These are phyloP conservation scores for Cydia splendana DNA, from an alignment of 1,140 invertebrate species.

Conservation along the genomic window DNA sequence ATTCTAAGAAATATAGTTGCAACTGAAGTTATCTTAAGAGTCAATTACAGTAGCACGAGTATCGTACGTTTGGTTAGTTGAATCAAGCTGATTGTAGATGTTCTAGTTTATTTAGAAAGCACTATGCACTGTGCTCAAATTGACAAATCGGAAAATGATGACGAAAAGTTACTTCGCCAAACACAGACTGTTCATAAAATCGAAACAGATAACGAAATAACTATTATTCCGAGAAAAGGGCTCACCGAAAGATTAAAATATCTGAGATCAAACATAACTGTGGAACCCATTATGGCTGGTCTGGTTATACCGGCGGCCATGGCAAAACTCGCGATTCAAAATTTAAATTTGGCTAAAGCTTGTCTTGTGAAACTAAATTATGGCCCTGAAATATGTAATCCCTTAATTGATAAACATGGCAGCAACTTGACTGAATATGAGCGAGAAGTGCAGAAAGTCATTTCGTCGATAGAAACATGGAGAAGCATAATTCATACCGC, in stretches of 20 bases:
- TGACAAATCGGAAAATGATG: not conserved
- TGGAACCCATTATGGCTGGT: not conserved
- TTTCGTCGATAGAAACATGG: constrained; percentile 16
- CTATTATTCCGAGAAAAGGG: not conserved
- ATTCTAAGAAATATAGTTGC: not conserved
- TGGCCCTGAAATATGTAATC: constrained; percentile 5
- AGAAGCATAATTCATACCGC: not conserved
- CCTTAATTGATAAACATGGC: not conserved
- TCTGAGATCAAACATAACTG: constrained; percentile 3
- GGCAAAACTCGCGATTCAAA: constrained; percentile 9
- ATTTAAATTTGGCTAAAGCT: constrained; percentile 27
- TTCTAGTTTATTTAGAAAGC: not conserved
- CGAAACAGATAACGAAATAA: not conserved
- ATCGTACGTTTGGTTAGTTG: not conserved
- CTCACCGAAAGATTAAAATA: not conserved
- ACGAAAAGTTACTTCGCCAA: not conserved
- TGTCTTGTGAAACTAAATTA: not conserved
- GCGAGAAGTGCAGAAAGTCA: constrained; percentile 1
- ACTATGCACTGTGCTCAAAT: not conserved
- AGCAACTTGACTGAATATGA: constrained; percentile 12
- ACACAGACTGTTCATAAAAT: not conserved
- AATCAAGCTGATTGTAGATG: not conserved
- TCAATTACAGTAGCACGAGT: not conserved
- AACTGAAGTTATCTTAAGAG: not conserved
- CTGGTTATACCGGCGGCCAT: not conserved